These are phyloP conservation scores for Phoenicopterus ruber DNA, from an alignment of 2,113 vertebrate genomes.

Conservation along the genomic window DNA sequence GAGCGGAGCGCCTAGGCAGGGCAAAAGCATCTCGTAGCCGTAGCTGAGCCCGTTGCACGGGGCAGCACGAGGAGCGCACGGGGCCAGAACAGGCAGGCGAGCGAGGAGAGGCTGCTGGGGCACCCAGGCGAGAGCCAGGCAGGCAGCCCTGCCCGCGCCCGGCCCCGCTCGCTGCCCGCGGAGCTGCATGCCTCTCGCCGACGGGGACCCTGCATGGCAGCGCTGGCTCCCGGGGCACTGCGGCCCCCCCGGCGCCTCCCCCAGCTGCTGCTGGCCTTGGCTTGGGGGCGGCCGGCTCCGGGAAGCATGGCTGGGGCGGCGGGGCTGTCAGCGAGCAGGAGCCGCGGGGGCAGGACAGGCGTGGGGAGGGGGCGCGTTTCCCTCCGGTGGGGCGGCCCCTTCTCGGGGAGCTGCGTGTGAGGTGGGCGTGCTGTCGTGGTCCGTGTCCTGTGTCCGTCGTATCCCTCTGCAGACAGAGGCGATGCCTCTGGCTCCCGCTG, in stretches of 20 bases:
- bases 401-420: background rate
- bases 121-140: background rate
- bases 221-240: background rate
- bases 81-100: background rate
- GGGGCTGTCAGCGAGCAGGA: background rate
- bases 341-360: background rate
- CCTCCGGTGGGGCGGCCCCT: background rate
- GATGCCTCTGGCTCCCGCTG: background rate
- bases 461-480: background rate
- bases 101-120: background rate
- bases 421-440: background rate
- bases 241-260: accelerated
- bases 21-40: accelerated
- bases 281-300: background rate
- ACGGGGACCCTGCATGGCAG: background rate
- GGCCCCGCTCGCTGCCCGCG: background rate
- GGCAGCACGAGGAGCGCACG: background rate
- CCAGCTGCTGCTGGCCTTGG: background rate
- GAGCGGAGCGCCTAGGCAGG: background rate
- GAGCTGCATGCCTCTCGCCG: background rate
- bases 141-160: background rate
- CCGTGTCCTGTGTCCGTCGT: background rate
- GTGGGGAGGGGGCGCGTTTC: background rate
- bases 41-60: background rate
- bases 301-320: background rate